phyloP scores from a whole-genome alignment of 1,140 invertebrate genomes.

The Probaryconus sp. region DNA sequence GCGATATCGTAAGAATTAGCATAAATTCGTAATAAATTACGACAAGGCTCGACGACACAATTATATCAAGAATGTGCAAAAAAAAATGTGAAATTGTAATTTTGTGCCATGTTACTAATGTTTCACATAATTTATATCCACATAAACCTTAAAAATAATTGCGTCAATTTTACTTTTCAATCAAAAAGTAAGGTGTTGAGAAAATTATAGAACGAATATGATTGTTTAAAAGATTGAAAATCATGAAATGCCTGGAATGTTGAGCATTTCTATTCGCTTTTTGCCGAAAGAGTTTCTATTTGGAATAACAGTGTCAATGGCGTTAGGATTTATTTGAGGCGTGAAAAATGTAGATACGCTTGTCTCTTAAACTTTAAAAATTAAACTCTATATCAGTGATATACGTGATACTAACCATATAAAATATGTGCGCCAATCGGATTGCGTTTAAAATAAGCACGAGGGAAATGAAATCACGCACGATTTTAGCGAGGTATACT shows the following conservation, averaged over 20 bases:
- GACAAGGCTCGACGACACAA: background rate
- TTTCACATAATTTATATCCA: background rate
- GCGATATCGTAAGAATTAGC: slow-evolving; percentile 60
- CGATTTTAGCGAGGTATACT: background rate
- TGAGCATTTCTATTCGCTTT: background rate
- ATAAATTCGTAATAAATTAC: slow-evolving; percentile 64
- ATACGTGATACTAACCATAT: background rate
- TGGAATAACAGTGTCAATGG: too few relatives aligned
- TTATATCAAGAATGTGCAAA: slow-evolving; percentile 25
- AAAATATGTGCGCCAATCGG: background rate
- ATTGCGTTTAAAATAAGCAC: too few relatives aligned
- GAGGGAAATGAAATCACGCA: background rate
- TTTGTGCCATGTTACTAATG: slow-evolving; percentile 12
- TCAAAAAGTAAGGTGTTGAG: too few relatives aligned
- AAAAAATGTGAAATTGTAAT: slow-evolving; percentile 35
- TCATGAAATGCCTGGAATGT: too few relatives aligned
- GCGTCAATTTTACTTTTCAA: too few relatives aligned
- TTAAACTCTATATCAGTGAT: background rate
- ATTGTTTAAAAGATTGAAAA: background rate
- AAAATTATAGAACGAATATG: too few relatives aligned
- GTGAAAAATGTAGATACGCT: background rate
- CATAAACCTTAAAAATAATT: background rate
- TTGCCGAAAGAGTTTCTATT: too few relatives aligned
- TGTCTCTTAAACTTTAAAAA: background rate
- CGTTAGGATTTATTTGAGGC: too few relatives aligned